Base-by-base conservation (phyloP, 2,113 vertebrate species). In the Phainopepla nitens region DNA sequence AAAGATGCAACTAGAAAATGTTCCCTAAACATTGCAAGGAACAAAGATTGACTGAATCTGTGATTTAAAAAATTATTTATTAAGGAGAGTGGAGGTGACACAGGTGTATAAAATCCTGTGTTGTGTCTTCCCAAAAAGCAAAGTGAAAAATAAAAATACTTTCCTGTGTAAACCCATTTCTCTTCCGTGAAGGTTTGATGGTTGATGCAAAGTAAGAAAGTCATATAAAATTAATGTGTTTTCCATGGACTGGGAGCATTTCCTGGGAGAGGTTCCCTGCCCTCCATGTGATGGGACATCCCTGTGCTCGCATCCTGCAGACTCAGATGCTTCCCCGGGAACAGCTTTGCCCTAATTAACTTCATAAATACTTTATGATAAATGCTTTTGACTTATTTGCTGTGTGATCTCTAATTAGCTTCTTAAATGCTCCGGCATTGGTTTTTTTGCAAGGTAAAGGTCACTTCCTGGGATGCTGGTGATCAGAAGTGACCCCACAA, bases 231-330 rank as follows among this genome's bases (percentile, higher is more conserved):
- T n/a, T 1, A 19, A 3, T 75, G 56, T 75, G 0, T 54, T 65
- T 84, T 47, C 29, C 9, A 1, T 0, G 0, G 33, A 5, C 29
- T 65, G 15, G 31, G 45, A 57, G 64, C 64, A 42, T 20, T 45
- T 73, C 71, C 50, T 56, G 42, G 64, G 19, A 23, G 49, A 49
- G 51, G 25, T 35, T 21, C 61, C 21, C 1, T 5, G 53, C 31
- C 44, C 45, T 51, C 45, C 0, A 0, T n/a, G 13, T 1, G 11
- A 10, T 24, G 56, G 54, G 54, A 44, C 4, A 3, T 42, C 17
- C 3, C 82, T 60, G 49, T 2, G 1, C 70, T 28, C 58, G 23
- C 4, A 0, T 2, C 31, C 62, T 58, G 58, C 0, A 0, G 7
- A 12, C 33, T 47, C 47, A 3, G 10, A 7, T 9, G 13, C 8